A percentile compares a stretch with the other conserved stretches of the same genome.
Conservation (phyloP, 2,888 invertebrate species). For the Standfussiana lucernea region DNA sequence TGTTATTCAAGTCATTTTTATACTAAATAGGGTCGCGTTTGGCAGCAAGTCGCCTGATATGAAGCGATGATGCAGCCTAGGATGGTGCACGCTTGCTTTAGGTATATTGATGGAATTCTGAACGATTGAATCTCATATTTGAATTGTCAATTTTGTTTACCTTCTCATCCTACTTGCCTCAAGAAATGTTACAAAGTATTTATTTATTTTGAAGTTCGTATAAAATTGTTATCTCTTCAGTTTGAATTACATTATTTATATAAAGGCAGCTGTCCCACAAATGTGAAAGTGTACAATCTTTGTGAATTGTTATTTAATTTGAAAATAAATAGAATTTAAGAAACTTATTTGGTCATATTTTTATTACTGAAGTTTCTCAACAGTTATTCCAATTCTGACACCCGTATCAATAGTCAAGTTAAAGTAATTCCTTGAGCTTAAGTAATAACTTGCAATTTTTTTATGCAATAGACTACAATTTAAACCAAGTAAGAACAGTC, state of each 20-base stretch:
- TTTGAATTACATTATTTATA: not conserved
- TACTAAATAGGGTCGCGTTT: too few relatives aligned
- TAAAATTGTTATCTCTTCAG: not conserved
- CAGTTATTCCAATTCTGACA: too few relatives aligned
- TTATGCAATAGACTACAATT: too few relatives aligned
- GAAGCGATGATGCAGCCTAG: too few relatives aligned
- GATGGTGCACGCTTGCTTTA: too few relatives aligned
- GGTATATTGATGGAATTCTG: not conserved
- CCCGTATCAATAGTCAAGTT: too few relatives aligned
- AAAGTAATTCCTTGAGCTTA: too few relatives aligned
- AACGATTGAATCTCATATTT: not conserved
- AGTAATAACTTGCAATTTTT: too few relatives aligned
- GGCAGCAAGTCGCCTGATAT: too few relatives aligned
- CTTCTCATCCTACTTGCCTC: not conserved
- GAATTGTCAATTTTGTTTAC: not conserved
- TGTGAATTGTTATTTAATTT: not conserved
- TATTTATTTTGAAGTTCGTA: not conserved
- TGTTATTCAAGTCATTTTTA: not conserved
- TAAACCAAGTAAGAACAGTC: too few relatives aligned
- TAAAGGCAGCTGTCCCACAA: not conserved
- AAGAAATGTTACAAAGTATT: not conserved
- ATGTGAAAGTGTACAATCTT: not conserved
- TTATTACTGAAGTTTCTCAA: not conserved
- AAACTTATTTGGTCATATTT: constrained; percentile 6
- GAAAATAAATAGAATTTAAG: constrained; percentile 1